Conservation (phyloP, 2,888 invertebrate species). For the Noctua comes region DNA sequence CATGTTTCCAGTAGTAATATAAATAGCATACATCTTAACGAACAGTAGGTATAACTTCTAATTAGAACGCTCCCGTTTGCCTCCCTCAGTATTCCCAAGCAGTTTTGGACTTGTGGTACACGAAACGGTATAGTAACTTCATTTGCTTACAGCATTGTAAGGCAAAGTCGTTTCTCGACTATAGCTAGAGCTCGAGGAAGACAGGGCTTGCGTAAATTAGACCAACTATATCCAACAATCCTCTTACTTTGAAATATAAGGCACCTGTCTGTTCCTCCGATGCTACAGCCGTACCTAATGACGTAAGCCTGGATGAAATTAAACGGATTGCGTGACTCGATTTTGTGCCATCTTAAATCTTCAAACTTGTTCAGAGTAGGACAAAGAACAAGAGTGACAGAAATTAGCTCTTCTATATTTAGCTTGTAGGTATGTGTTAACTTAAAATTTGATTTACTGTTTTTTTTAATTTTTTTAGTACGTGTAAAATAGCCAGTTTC, state of each 20-base stretch:
- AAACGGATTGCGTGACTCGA: constrained; percentile 68
- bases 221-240: constrained; percentile 17
- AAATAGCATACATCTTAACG: constrained; percentile 12
- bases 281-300: constrained; percentile 50
- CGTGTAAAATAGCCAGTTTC: no score
- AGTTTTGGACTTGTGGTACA: constrained; percentile 10
- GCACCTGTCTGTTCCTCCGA: constrained; percentile 15
- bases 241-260: constrained; percentile 23
- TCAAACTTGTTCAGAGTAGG: background rate
- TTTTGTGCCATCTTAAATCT: background rate
- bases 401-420: background rate
- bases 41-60: constrained; percentile 30
- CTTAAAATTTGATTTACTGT: no score
- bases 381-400: constrained; percentile 7
- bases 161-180: constrained; percentile 25
- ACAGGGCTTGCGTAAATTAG: constrained; percentile 15
- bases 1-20: background rate
- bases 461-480: no score
- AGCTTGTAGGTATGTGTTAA: no score
- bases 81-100: background rate
- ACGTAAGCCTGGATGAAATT: constrained; percentile 62
- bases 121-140: constrained; percentile 26
- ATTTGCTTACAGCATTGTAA: constrained; percentile 26
- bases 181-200: background rate
- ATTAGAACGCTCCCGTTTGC: constrained; percentile 33